Evolutionary conservation across 2,797 vertebrate species (phyloP), one percentile per base, ranked within the genome.

Genomic region (Arrhamphus sclerolepis): DNA sequence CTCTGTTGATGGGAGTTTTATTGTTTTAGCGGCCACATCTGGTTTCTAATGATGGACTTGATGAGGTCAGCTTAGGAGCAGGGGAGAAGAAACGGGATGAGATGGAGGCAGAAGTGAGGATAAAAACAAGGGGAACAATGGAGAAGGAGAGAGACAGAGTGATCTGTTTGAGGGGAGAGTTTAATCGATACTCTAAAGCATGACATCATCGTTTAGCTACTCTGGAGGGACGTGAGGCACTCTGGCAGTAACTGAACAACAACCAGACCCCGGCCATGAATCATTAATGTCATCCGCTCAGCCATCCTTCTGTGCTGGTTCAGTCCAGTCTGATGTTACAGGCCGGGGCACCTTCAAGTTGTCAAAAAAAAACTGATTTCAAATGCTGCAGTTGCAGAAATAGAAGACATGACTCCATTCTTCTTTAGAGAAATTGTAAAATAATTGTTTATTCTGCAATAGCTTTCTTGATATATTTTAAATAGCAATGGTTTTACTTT

Each of bases 21-120:
- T 88, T 86, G 85, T 89, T 90, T 89, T 87, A 87, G 85, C 39
- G 66, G 80, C 66, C 34, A 81, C 85, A 81, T 91, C 86, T 88
- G 87, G 83, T 86, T 87, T 85, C 84, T 84, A 80, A 77, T 82
- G 87, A 89, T 88, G 85, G 80, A 66, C 67, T 50, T 56, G 81
- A 82, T 89, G 87, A 90, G 78, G 78, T 87, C 81, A 85, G 61
- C 21, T 52, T 56, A 28, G 28, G 10, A 42, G 59, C 46, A 6
- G 39, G 46, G n/a, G 40, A 38, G 50, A 22, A 22, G 26, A 38
- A n/a, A 39, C 24, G 39, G 56, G 46, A 42, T 18, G 22, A 29
- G 54, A 54, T 48, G 41, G 50, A 53, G 60, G 47, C 10, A 58
- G 63, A 47, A 56, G 74, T 24, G 51, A 53, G 46, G 69, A 57